Conservation (phyloP, 2,113 vertebrate species). For the Phylloscopus trochiloides region DNA sequence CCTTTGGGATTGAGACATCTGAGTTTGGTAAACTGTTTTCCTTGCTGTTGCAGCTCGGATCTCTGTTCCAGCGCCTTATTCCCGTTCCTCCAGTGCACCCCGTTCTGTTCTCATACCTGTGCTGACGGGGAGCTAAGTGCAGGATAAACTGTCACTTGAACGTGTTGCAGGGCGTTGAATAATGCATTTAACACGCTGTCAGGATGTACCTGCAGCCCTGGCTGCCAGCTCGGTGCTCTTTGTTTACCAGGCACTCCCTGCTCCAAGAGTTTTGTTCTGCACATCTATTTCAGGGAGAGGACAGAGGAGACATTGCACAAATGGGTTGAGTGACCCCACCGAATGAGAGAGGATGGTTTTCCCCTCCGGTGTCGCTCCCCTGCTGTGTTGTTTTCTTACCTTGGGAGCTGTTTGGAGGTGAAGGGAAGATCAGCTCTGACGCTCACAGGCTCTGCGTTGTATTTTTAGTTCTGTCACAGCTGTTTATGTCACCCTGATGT, state of each 20-base stretch:
- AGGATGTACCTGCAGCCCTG: neutral
- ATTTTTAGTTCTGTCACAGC: neutral
- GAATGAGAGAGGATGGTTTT: neutral
- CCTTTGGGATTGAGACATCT: neutral
- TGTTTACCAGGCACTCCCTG: neutral
- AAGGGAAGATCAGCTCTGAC: neutral
- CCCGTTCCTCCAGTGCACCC: neutral
- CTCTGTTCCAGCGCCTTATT: neutral
- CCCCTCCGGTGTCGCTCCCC: neutral
- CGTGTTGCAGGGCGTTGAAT: neutral
- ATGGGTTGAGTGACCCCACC: neutral
- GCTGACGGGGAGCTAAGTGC: neutral
- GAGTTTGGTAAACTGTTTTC: neutral
- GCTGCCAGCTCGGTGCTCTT: neutral
- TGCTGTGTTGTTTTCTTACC: neutral
- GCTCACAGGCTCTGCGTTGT: neutral
- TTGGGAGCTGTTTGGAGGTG: neutral
- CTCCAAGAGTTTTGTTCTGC: neutral
- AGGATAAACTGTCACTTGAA: neutral
- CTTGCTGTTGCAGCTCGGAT: neutral
- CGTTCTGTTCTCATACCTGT: neutral
- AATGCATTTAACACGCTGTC: constrained; percentile 27
- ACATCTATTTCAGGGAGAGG: neutral
- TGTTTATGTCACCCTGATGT: neutral
- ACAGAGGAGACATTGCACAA: neutral